Evolutionary conservation across 2,797 vertebrate genomes (phyloP).

Genomic region (Microhierax caerulescens): DNA sequence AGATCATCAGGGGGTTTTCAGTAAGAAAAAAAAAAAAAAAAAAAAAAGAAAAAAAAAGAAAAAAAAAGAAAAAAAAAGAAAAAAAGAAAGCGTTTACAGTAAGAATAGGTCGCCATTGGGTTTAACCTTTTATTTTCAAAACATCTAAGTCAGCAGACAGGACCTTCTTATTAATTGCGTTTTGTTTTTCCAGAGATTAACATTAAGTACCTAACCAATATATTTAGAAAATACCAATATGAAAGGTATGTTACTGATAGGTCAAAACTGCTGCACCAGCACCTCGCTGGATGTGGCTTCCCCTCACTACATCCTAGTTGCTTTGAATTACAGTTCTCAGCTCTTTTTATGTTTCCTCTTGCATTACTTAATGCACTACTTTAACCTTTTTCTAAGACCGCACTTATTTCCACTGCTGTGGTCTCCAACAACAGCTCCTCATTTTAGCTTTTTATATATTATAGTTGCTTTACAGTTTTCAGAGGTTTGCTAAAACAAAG

Average conservation of each 20-base stretch:
- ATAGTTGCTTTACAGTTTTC: neutral
- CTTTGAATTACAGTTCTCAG: neutral
- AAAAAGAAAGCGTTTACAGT: neutral
- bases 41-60: too few relatives aligned
- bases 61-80: too few relatives aligned
- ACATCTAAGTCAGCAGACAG: neutral
- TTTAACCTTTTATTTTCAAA: neutral
- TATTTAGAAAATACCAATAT: neutral
- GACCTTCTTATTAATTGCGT: neutral
- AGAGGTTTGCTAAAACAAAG: neutral
- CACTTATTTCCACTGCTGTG: neutral
- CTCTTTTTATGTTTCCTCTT: neutral
- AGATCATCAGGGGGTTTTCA: accelerated
- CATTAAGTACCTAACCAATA: neutral
- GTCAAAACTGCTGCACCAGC: neutral
- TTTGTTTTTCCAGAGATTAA: neutral
- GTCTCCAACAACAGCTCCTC: neutral
- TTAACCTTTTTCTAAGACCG: neutral
- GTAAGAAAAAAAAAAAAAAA: neutral
- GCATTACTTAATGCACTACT: neutral
- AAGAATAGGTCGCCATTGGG: neutral
- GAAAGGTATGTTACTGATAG: neutral
- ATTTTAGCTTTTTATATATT: neutral
- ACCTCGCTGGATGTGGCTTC: neutral
- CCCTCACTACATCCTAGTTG: neutral